Base-by-base conservation (phyloP, 23 tunicate genomes). In the Ciona savignyi region DNA sequence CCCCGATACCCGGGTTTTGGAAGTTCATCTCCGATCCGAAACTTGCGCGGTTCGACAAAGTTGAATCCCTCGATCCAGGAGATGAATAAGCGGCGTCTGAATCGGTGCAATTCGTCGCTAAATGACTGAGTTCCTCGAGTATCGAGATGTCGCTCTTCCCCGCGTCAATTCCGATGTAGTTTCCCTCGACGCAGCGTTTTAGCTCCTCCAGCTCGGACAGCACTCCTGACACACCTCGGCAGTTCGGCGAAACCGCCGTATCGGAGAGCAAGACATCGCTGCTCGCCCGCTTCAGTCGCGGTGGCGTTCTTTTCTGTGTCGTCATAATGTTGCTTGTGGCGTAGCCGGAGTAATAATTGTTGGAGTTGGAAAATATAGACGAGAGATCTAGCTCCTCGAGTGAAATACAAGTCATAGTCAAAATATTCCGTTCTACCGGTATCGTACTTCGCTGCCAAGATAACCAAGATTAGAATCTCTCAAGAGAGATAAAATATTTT, bases 261-360 rank as follows among this genome's bases (percentile, higher is more conserved):
- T 65, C 73, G 0, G 85, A 81, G 51, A 81, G 78, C 73, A 81
- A 29, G 20, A 73, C 85, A 67, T 81, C 85, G 24, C 42, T 33
- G 11, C 81, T 28, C 34, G 26, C 60, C 30, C 79, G 69, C 29
- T 75, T 62, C 25, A 26, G 33, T 2, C 51, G 63, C n/a, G n/a
- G n/a, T n/a, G n/a, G n/a, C n/a, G n/a, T n/a, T n/a, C n/a, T n/a
- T n/a, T n/a, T n/a, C n/a, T n/a, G n/a, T n/a, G n/a, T n/a, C n/a
- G n/a, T n/a, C n/a, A n/a, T n/a, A n/a, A n/a, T n/a, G n/a, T n/a
- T 33, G 56, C 51, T 31, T 70, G 63, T 23, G 22, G 28, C 30
- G 28, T 27, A 27, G 1, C 27, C 29, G 27, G 77, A 72, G 29
- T 72, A 26, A 22, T 49, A 35, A 35, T 27, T 27, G 24, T 23